phyloP scores from a whole-genome alignment of 2,888 invertebrate genomes.

The Panopea generosa region DNA sequence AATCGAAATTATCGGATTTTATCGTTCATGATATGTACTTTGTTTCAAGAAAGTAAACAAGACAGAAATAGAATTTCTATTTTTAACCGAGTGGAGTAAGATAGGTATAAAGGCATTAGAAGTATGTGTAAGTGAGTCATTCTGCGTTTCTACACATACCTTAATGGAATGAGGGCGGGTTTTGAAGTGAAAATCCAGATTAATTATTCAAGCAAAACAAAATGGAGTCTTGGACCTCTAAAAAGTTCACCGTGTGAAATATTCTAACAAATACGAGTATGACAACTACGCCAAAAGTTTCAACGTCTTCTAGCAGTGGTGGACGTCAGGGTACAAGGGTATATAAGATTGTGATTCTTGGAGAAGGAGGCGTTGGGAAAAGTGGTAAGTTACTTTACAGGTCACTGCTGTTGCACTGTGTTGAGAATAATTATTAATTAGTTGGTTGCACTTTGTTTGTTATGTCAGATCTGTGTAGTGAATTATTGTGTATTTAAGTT shows the following conservation, averaged over 20 bases:
- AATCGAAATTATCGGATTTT: constrained; percentile 1
- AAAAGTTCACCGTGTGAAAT: background rate
- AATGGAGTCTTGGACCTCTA: too few relatives aligned
- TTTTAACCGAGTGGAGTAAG: constrained; percentile 37
- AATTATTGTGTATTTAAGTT: too few relatives aligned
- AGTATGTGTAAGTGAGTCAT: constrained; percentile 23
- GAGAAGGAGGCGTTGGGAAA: constrained; percentile 97
- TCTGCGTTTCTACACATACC: constrained; percentile 3
- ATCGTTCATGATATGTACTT: background rate
- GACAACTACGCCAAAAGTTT: constrained; percentile 35
- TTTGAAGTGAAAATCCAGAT: background rate
- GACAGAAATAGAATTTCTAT: constrained; percentile 32
- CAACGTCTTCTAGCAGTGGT: constrained; percentile 13
- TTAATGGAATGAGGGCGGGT: background rate
- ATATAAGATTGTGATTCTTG: constrained; percentile 95
- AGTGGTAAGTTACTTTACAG: constrained; percentile 88
- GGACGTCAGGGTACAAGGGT: constrained; percentile 39
- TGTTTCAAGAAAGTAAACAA: constrained; percentile 18
- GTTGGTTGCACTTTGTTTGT: too few relatives aligned
- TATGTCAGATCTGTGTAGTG: too few relatives aligned
- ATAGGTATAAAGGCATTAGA: constrained; percentile 24
- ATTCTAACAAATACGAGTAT: constrained; percentile 6
- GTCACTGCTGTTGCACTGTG: background rate
- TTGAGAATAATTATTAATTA: too few relatives aligned
- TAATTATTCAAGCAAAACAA: too few relatives aligned